phyloP scores from a whole-genome alignment of 2,888 invertebrate species.

The Xylophagus ater region DNA sequence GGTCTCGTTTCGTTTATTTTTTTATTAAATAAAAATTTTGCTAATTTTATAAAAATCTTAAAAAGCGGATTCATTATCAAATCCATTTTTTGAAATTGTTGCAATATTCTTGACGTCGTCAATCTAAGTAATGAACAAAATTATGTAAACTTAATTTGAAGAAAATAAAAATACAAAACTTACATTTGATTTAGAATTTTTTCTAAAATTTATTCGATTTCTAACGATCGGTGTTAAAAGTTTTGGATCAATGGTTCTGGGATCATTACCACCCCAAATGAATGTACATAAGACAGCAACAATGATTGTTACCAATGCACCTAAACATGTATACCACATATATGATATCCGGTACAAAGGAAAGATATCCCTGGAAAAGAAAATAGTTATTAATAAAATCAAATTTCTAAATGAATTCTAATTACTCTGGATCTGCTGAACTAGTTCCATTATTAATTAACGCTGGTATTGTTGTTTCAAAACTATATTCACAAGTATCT shows the following conservation, averaged over 20 bases:
- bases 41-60: slow-evolving; percentile 2
- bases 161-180: not conserved
- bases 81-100: not conserved
- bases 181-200: no score
- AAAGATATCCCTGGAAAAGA: slow-evolving; percentile 28
- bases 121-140: slow-evolving; percentile 1
- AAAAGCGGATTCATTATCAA: slow-evolving; percentile 6
- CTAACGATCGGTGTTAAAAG: slow-evolving; percentile 57
- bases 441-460: slow-evolving; percentile 15
- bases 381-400: not conserved
- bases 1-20: no score
- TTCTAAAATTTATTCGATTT: no score
- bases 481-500: slow-evolving; percentile 53
- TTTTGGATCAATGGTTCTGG: slow-evolving; percentile 45
- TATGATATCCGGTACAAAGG: slow-evolving; percentile 60
- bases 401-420: not conserved
- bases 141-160: not conserved
- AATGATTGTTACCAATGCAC: slow-evolving; percentile 45
- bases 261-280: slow-evolving; percentile 41
- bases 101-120: no score
- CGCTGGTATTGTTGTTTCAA: slow-evolving; percentile 25
- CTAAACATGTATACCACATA: slow-evolving; percentile 64
- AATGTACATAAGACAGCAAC: slow-evolving; percentile 32
- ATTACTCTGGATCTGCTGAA: slow-evolving; percentile 21
- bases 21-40: no score